Conservation (phyloP, 2,888 invertebrate genomes). For the Abrostola triplasia region DNA sequence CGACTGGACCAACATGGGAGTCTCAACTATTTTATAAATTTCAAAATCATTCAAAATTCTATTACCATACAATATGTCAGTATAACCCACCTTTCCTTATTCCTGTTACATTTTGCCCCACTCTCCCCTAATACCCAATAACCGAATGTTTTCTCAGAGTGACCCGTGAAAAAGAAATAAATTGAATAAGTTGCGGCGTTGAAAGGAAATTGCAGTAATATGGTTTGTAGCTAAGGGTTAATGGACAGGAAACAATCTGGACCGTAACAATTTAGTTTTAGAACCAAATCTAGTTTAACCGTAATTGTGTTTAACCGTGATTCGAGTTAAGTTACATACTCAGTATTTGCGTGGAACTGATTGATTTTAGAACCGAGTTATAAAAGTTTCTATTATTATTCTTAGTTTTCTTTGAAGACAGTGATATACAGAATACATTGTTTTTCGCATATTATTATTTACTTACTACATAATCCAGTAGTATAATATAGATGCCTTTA, state of each 20-base stretch:
- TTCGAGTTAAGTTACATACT: constrained; percentile 1
- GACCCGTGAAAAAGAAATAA: constrained; percentile 68
- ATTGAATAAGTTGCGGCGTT: constrained; percentile 77
- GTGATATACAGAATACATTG: too few species aligned
- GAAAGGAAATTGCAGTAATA: constrained; percentile 75
- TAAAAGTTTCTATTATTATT: too few species aligned
- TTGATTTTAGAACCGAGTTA: too few species aligned
- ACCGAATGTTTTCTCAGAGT: constrained; percentile 51
- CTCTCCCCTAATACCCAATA: constrained; percentile 40
- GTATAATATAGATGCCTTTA: too few species aligned
- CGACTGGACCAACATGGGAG: too few species aligned
- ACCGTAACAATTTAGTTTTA: constrained; percentile 53
- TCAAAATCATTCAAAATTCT: neutral
- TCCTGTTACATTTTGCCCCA: constrained; percentile 31
- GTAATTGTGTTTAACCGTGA: constrained; percentile 24
- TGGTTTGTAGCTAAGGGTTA: constrained; percentile 71
- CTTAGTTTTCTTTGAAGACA: too few species aligned
- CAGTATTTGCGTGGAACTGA: too few species aligned
- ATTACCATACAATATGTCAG: constrained; percentile 24
- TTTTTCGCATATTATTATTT: too few species aligned
- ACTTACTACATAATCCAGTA: too few species aligned
- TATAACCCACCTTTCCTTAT: neutral
- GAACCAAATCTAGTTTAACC: constrained; percentile 51
- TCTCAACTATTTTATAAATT: neutral
- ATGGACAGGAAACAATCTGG: constrained; percentile 74